Base-by-base conservation (phyloP, 2,888 invertebrate species). In the Nemotelus pantherinus region DNA sequence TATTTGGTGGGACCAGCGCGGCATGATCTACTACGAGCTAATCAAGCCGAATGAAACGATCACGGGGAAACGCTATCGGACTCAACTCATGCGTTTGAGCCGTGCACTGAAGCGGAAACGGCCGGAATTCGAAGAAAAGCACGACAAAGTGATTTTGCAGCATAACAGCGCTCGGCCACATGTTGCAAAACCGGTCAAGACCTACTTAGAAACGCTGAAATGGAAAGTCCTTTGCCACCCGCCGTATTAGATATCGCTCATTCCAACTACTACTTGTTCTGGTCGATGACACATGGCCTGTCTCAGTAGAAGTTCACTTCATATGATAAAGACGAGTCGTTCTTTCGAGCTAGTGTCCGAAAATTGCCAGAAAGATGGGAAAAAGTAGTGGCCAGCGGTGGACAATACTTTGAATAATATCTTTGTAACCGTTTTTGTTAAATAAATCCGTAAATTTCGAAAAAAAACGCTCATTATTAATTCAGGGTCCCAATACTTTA, bases 311-410 rank as follows among this genome's bases (percentile, higher is more conserved):
- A 77, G 74, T 82, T 82, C 77, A 55, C 6, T 63, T 79, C 78
- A 68, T 81, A 77, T 65, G 80, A 82, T 45, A 80, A 82, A 81
- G 80, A 80, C 48, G 67, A 72, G 48, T 5, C 41, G 10, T 81
- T 81, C 25, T 81, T 78, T 45, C 77, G 72, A 60, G 75, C 39
- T 44, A 78, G 81, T 67, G 79, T 80, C 50, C 80, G 75, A 47
- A 78, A 63, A 25, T 70, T 81, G 67, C 80, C 80, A 63, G 79
- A 81, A 80, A 82, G 79, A 79, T 80, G 79, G 79, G 60, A 64
- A 76, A 79, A 79, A 72, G 72, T 80, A 64, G 77, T 78, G 39
- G 77, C 78, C n/a, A 80, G n/a, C 78, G 79, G 2, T 65, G 65
- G 10, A 45, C 44, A 44, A 65, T 65, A 64, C 6, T 64, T 64